These are phyloP conservation scores for Solenopsis invicta DNA, from an alignment of 1,140 invertebrate genomes.

Conservation along the genomic window DNA sequence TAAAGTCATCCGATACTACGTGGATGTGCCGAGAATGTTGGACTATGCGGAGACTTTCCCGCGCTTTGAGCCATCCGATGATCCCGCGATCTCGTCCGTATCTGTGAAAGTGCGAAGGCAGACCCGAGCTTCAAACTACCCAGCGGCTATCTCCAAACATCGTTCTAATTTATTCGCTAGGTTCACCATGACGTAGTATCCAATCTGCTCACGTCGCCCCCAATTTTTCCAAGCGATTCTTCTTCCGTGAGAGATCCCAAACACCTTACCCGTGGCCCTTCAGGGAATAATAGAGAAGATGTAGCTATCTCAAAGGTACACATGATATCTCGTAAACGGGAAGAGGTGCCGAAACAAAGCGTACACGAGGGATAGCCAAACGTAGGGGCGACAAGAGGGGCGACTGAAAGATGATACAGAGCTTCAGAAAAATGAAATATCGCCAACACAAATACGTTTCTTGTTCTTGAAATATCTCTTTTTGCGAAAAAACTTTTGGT, in stretches of 20 bases:
- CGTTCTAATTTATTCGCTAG: constrained; percentile 35
- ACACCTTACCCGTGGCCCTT: not conserved
- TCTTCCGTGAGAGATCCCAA: not conserved
- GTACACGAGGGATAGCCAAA: not conserved
- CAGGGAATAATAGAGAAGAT: not conserved
- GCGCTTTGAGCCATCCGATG: constrained; percentile 20
- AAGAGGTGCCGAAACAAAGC: constrained; percentile 14
- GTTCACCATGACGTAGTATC: constrained; percentile 12
- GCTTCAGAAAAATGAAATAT: constrained; percentile 14
- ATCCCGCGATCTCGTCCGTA: not conserved
- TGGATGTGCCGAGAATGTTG: constrained; percentile 6
- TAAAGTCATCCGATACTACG: constrained; percentile 15
- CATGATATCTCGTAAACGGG: not conserved
- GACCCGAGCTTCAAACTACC: not conserved
- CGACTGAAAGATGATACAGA: not conserved
- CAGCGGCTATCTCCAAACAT: not conserved
- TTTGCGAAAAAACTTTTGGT: not conserved
- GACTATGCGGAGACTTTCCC: not conserved
- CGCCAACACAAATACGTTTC: not conserved
- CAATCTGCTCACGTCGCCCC: constrained; percentile 22
- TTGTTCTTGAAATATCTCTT: not conserved
- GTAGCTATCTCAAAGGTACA: not conserved
- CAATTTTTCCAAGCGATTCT: constrained; percentile 13
- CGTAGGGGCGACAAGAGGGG: not conserved
- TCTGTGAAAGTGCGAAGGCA: not conserved